Evolutionary conservation across 1,140 invertebrate genomes (phyloP).

Genomic region (Lineus longissimus): DNA sequence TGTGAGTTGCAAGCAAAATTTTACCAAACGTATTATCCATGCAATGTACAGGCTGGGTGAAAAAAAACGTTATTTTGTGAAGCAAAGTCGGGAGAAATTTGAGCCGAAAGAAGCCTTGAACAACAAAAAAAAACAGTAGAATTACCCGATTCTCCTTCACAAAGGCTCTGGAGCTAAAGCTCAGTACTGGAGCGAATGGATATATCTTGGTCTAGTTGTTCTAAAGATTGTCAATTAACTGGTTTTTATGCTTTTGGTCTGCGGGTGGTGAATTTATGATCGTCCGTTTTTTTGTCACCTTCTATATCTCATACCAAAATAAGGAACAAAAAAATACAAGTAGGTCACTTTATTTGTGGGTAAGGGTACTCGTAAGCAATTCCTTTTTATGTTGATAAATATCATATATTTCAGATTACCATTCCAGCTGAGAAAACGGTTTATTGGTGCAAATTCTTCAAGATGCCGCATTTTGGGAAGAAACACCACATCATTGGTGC

Average conservation of each 20-base stretch:
- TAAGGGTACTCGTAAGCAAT: no score
- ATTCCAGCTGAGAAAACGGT: background rate
- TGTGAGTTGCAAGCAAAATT: background rate
- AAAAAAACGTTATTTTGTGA: background rate
- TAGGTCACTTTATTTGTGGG: no score
- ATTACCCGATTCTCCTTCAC: background rate
- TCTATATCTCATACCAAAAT: no score
- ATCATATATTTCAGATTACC: no score
- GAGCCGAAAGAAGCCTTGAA: background rate
- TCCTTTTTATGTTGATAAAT: no score
- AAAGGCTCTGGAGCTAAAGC: background rate
- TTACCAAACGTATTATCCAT: background rate
- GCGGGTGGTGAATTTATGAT: no score
- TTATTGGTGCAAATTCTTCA: constrained; percentile 12
- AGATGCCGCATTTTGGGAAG: background rate
- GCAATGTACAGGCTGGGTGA: background rate
- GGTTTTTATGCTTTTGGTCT: no score
- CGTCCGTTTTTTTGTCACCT: no score
- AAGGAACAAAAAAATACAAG: no score
- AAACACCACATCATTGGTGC: background rate
- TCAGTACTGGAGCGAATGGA: no score
- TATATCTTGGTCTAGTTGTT: no score
- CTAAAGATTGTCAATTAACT: no score
- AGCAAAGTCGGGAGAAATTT: background rate
- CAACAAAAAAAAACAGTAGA: background rate